Conservation (phyloP, 2,888 invertebrate genomes). For the Drosophila peninsularis region DNA sequence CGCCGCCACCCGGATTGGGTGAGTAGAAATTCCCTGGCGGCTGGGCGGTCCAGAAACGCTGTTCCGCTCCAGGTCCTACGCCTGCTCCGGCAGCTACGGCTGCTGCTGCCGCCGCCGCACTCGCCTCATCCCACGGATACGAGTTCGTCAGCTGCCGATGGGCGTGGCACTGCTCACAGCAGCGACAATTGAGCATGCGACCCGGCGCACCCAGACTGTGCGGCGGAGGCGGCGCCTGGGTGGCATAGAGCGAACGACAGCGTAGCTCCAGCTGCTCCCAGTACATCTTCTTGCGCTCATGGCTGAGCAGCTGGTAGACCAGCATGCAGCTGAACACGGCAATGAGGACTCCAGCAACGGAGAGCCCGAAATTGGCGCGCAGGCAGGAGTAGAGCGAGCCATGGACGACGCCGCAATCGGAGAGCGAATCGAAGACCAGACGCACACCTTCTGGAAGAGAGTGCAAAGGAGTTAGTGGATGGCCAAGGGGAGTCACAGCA, state of each 20-base stretch:
- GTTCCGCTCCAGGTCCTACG: conserved; percentile 56
- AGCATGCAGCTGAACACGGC: conserved; percentile 97
- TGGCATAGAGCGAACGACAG: conserved; percentile 90
- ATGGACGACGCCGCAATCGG: conserved; percentile 95
- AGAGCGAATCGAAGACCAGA: conserved; percentile 93
- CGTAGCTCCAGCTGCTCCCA: conserved; percentile 95
- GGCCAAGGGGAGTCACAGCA: too few species aligned
- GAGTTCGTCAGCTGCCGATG: conserved; percentile 86
- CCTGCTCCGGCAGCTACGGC: conserved; percentile 83
- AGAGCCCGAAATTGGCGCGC: conserved; percentile 95
- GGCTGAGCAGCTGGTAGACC: conserved; percentile 94
- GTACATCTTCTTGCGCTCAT: conserved; percentile 97
- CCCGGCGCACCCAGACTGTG: conserved; percentile 81
- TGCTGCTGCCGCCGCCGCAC: conserved; percentile 73
- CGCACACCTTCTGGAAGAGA: conserved; percentile 87
- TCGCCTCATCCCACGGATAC: conserved; percentile 87
- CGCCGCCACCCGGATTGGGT: conserved; percentile 92
- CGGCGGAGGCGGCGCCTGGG: conserved; percentile 83
- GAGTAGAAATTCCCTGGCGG: conserved; percentile 92
- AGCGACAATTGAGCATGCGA: conserved; percentile 86
- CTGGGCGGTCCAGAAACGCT: conserved; percentile 86
- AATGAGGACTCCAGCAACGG: conserved; percentile 94
- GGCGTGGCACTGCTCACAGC: conserved; percentile 89
- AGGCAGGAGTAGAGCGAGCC: conserved; percentile 95
- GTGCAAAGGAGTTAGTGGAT: neutral